Conservation (phyloP, 2,888 invertebrate genomes). For the Listrodromus nycthemerus region DNA sequence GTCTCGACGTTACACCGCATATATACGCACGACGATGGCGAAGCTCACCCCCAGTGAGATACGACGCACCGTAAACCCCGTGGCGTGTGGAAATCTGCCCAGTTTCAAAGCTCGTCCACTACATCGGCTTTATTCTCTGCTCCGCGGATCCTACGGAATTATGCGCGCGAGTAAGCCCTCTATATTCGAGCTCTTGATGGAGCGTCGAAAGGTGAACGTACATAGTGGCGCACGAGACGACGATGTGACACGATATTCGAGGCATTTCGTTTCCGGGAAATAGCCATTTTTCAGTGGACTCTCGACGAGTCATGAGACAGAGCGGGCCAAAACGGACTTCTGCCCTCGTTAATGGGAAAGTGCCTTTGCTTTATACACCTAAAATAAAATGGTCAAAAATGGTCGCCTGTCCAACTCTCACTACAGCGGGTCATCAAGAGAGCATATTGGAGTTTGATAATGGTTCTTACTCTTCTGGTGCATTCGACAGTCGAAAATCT, state of each 20-base stretch:
- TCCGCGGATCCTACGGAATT: slow-evolving; percentile 22
- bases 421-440: background rate
- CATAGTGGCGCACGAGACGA: background rate
- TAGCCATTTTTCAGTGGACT: slow-evolving; percentile 39
- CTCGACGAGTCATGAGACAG: background rate
- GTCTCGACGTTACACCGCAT: slow-evolving; percentile 68
- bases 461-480: slow-evolving; percentile 13
- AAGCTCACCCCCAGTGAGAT: slow-evolving; percentile 63
- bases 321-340: no score
- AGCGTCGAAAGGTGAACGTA: background rate
- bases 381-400: no score
- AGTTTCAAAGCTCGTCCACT: slow-evolving; percentile 33
- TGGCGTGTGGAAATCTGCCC: slow-evolving; percentile 48
- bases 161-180: slow-evolving; percentile 21
- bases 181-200: slow-evolving; percentile 5
- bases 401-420: no score
- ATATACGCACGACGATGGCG: slow-evolving; percentile 9
- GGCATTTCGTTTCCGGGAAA: slow-evolving; percentile 56
- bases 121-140: slow-evolving; percentile 17
- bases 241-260: slow-evolving; percentile 2
- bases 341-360: no score
- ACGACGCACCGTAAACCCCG: slow-evolving; percentile 74
- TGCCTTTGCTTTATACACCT: no score
- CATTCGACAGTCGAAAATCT: slow-evolving; percentile 6
- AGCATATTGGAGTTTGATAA: slow-evolving; percentile 44